These are phyloP conservation scores for Lepidonotus clava DNA, from an alignment of 2,888 invertebrate species.

Conservation along the genomic window DNA sequence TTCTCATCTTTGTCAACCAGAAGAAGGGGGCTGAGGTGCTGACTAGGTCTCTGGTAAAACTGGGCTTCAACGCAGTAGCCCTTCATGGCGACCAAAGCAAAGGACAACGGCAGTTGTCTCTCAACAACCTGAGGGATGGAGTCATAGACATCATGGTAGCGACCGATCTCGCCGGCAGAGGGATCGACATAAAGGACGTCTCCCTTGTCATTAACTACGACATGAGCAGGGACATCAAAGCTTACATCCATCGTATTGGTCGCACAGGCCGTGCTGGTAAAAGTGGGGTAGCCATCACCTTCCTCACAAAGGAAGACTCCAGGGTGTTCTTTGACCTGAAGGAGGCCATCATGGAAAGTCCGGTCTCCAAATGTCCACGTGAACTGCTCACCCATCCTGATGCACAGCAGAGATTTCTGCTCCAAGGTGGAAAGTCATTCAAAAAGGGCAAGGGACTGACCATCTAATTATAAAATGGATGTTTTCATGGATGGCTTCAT, in stretches of 20 bases:
- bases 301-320: conserved; percentile 98
- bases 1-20: conserved; percentile 99
- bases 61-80: conserved; percentile 96
- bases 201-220: conserved; percentile 99
- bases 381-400: conserved; percentile 99
- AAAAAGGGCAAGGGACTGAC: no score
- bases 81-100: conserved; percentile 99
- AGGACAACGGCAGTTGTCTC: conserved; percentile 98
- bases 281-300: conserved; percentile 96
- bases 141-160: conserved; percentile 99
- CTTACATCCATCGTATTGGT: conserved; percentile 91
- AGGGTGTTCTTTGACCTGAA: conserved; percentile 97
- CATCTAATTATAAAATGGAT: no score
- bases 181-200: conserved; percentile 99
- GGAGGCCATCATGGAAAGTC: conserved; percentile 90
- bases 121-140: conserved; percentile 97
- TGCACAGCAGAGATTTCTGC: conserved; percentile 97
- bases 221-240: conserved; percentile 99
- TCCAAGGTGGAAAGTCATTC: no score
- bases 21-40: conserved; percentile 99
- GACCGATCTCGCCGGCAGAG: conserved; percentile 99
- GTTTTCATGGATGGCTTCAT: no score
- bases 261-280: conserved; percentile 99
- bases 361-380: conserved; percentile 96
- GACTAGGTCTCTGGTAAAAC: conserved; percentile 97